Percentiles rank a stretch among this genome's conserved stretches.
phyloP scores from a whole-genome alignment of 2,888 invertebrate genomes.

The Oligia latruncula region DNA sequence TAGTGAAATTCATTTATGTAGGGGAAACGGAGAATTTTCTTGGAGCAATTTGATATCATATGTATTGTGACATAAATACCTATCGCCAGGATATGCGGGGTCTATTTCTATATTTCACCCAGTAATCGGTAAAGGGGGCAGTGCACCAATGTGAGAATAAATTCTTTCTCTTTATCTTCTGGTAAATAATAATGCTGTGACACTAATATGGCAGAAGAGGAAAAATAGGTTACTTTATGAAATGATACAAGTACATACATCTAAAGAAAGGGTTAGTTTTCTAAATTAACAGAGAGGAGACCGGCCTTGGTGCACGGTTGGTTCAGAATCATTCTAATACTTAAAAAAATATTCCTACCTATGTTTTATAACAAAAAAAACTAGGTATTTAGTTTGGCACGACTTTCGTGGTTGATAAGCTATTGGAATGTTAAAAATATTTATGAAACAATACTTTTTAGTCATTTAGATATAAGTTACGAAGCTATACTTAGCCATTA shows the following conservation, averaged over 20 bases:
- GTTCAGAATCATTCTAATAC: no score
- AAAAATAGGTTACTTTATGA: not conserved
- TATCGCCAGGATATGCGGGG: constrained; percentile 35
- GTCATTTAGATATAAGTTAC: not conserved
- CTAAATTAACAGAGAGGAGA: not conserved
- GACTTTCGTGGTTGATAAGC: not conserved
- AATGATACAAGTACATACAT: not conserved
- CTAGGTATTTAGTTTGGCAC: not conserved
- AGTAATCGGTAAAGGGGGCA: constrained; percentile 44
- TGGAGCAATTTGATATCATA: constrained; percentile 48
- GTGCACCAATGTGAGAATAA: constrained; percentile 37
- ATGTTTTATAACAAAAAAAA: no score
- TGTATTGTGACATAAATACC: constrained; percentile 59
- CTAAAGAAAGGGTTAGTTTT: not conserved
- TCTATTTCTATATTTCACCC: constrained; percentile 53
- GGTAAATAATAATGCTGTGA: constrained; percentile 13
- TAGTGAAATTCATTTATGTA: constrained; percentile 17
- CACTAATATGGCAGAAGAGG: not conserved
- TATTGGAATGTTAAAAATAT: not conserved
- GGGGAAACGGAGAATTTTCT: constrained; percentile 36
- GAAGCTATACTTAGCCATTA: not conserved
- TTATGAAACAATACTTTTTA: constrained; percentile 21
- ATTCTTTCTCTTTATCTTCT: constrained; percentile 41
- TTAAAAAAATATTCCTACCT: no score
- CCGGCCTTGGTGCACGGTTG: no score